phyloP scores from a whole-genome alignment of 2,888 invertebrate species.

The Macroteleia sp. region DNA sequence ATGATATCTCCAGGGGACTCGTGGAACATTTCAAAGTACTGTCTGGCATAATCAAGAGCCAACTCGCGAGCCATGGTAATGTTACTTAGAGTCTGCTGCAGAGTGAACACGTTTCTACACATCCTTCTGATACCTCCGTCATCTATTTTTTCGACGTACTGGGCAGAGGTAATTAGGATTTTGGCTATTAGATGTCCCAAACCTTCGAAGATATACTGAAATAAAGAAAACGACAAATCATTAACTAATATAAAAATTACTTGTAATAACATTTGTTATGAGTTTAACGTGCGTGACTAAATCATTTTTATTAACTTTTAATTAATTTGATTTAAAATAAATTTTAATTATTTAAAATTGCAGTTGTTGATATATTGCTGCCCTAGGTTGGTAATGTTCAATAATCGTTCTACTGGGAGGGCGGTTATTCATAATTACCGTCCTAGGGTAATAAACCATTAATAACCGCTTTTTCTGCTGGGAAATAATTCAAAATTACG shows the following conservation, averaged over 20 bases:
- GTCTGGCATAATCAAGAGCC: slow-evolving; percentile 93
- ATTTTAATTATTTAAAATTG: too few species aligned
- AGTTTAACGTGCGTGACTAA: too few species aligned
- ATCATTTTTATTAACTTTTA: background rate
- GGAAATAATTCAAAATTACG: too few species aligned
- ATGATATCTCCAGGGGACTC: slow-evolving; percentile 93
- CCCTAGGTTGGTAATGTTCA: too few species aligned
- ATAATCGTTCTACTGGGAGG: too few species aligned
- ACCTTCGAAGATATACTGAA: slow-evolving; percentile 95
- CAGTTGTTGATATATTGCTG: too few species aligned
- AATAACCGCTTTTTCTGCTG: too few species aligned
- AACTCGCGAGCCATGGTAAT: slow-evolving; percentile 92
- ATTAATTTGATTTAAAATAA: too few species aligned
- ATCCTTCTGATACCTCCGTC: slow-evolving; percentile 92
- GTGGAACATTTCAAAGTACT: slow-evolving; percentile 94
- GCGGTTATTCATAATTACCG: too few species aligned
- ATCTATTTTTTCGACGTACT: slow-evolving; percentile 91
- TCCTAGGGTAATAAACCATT: too few species aligned
- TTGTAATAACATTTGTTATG: too few species aligned
- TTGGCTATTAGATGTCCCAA: slow-evolving; percentile 93
- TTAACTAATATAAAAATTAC: background rate
- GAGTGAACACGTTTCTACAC: slow-evolving; percentile 93
- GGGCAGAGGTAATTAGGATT: slow-evolving; percentile 91
- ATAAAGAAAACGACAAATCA: background rate
- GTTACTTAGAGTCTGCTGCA: slow-evolving; percentile 93